Conservation (phyloP, 2,888 invertebrate species). For the Polydrusus tereticollis region DNA sequence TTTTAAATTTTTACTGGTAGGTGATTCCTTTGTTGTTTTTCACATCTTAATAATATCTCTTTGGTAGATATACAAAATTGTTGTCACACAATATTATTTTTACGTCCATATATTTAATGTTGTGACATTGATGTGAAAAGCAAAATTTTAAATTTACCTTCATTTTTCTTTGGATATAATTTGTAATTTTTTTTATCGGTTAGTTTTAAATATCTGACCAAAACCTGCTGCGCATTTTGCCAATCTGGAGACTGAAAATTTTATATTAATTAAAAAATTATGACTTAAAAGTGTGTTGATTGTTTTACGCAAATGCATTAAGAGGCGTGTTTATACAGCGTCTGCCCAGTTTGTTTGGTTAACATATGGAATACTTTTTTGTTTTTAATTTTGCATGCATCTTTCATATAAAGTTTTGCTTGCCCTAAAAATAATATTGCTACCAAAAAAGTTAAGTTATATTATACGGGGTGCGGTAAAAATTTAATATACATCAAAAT, state of each 20-base stretch:
- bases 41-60: not conserved
- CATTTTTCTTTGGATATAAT: too few relatives aligned
- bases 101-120: slow-evolving; percentile 5
- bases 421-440: too few relatives aligned
- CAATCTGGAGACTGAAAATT: slow-evolving; percentile 27
- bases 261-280: not conserved
- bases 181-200: not conserved
- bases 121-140: slow-evolving; percentile 14
- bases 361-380: too few relatives aligned
- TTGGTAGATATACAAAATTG: slow-evolving; percentile 14
- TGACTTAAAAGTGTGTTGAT: not conserved
- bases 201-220: not conserved
- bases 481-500: too few relatives aligned
- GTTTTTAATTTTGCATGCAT: too few relatives aligned
- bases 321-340: not conserved
- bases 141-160: not conserved
- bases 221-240: slow-evolving; percentile 10
- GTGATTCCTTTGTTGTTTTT: not conserved
- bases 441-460: too few relatives aligned
- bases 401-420: too few relatives aligned
- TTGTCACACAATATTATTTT: not conserved
- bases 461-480: too few relatives aligned
- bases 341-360: too few relatives aligned
- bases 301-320: not conserved
- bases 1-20: not conserved